Evolutionary conservation across 2,113 vertebrate species (phyloP).

Genomic region (Sander lucioperca): DNA sequence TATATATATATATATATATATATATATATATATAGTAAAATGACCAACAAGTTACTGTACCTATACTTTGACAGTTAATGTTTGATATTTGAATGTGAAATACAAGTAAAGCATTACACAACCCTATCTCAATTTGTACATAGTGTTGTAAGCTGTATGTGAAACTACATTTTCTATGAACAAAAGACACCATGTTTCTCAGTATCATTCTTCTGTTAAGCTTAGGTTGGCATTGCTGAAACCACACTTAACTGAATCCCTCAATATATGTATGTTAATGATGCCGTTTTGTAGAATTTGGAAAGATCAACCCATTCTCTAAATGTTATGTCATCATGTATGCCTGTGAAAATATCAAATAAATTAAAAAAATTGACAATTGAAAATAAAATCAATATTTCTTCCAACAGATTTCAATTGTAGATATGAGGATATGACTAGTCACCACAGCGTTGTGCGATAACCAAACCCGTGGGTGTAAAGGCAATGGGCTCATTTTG

Average conservation of each 20-base stretch:
- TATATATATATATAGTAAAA: not conserved
- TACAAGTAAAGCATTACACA: not conserved
- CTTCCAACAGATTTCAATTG: not conserved
- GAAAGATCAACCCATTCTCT: too few species aligned
- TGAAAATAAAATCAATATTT: not conserved
- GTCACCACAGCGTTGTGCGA: slow-evolving; percentile 31
- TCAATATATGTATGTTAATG: not conserved
- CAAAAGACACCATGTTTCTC: not conserved
- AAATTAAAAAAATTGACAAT: not conserved
- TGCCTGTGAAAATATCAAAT: not conserved
- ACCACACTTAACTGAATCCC: not conserved
- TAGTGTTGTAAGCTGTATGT: not conserved
- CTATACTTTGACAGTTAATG: too few species aligned
- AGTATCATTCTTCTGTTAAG: not conserved
- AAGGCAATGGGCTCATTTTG: slow-evolving; percentile 17
- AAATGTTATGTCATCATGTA: not conserved
- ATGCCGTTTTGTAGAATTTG: not conserved
- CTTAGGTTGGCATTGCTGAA: slow-evolving; percentile 3
- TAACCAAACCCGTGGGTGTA: slow-evolving; percentile 44
- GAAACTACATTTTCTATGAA: not conserved
- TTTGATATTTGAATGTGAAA: not conserved
- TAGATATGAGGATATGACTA: slow-evolving; percentile 32
- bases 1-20: too few species aligned
- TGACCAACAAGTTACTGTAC: not conserved
- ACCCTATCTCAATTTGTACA: not conserved